A percentile compares a stretch with the other conserved stretches of the same genome.
These are phyloP conservation scores for Lipotes vexillifer DNA, from an alignment of 2,113 vertebrate species.

Conservation along the genomic window DNA sequence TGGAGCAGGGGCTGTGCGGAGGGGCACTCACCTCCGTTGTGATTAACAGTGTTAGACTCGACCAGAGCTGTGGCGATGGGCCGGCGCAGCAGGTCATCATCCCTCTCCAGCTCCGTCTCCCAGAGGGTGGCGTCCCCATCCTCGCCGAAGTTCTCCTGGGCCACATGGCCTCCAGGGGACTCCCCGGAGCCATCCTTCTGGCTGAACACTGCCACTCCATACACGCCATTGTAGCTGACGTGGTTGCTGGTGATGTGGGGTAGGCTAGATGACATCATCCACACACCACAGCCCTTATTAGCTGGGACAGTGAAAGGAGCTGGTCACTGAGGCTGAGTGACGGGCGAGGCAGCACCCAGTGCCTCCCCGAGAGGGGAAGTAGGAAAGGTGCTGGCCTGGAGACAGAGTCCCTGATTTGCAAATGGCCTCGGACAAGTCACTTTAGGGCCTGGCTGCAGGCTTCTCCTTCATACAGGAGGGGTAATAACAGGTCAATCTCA, in stretches of 20 bases:
- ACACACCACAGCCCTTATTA: conserved; percentile 92
- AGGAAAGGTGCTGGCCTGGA: neutral
- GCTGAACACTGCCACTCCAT: conserved; percentile 91
- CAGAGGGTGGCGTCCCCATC: conserved; percentile 87
- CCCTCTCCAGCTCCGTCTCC: conserved; percentile 89
- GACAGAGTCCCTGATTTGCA: neutral
- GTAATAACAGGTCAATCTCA: neutral
- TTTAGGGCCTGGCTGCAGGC: neutral
- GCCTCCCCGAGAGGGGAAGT: neutral
- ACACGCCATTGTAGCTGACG: conserved; percentile 90
- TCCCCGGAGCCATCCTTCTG: conserved; percentile 84
- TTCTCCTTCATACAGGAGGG: neutral
- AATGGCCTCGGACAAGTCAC: neutral
- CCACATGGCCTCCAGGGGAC: conserved; percentile 81
- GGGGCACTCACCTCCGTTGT: conserved; percentile 84
- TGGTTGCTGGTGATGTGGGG: conserved; percentile 89
- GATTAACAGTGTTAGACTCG: conserved; percentile 90
- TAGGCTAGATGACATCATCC: conserved; percentile 93
- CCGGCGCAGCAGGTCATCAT: conserved; percentile 84
- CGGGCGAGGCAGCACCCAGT: neutral
- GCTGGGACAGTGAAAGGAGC: conserved; percentile 72
- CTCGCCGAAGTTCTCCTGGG: conserved; percentile 88
- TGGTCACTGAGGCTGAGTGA: neutral
- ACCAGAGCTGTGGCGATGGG: conserved; percentile 86
- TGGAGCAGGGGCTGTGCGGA: neutral